Percentiles rank a stretch among this genome's conserved stretches.
Evolutionary conservation across 2,113 vertebrate species (phyloP).

Genomic region (Scytalopus superciliaris): DNA sequence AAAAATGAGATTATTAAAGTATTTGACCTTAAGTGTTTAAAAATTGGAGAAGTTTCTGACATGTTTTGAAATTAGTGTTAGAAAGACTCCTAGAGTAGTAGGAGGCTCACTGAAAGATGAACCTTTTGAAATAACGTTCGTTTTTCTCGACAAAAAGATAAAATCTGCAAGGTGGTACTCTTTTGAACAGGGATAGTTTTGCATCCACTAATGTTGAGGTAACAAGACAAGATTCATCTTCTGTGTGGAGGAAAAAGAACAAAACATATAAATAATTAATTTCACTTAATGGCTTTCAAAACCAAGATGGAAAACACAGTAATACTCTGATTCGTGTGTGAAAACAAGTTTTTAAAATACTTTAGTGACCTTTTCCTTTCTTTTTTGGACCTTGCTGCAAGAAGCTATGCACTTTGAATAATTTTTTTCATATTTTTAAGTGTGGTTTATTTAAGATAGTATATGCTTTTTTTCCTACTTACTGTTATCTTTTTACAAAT

Average conservation of each 20-base stretch:
- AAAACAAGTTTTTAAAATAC: constrained; percentile 13
- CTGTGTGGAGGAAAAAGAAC: neutral
- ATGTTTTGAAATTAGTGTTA: neutral
- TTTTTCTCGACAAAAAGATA: neutral
- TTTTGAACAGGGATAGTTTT: neutral
- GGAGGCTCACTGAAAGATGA: neutral
- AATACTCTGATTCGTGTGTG: neutral
- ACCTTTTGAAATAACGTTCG: neutral
- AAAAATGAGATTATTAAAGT: neutral
- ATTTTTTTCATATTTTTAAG: neutral
- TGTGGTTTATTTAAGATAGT: constrained; percentile 27
- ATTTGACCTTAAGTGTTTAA: neutral
- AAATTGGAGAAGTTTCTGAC: neutral
- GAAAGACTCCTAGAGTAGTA: neutral
- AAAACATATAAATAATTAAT: constrained; percentile 51
- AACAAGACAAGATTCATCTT: neutral
- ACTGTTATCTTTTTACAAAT: neutral
- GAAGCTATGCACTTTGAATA: neutral
- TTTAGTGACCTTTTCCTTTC: neutral
- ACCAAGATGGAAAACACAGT: neutral
- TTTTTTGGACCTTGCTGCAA: neutral
- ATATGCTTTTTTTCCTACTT: neutral
- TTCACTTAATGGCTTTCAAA: constrained; percentile 36
- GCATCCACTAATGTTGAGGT: neutral
- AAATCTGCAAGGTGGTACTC: neutral